phyloP scores from a whole-genome alignment of 2,797 vertebrate species.

The Perodicticus potto region DNA sequence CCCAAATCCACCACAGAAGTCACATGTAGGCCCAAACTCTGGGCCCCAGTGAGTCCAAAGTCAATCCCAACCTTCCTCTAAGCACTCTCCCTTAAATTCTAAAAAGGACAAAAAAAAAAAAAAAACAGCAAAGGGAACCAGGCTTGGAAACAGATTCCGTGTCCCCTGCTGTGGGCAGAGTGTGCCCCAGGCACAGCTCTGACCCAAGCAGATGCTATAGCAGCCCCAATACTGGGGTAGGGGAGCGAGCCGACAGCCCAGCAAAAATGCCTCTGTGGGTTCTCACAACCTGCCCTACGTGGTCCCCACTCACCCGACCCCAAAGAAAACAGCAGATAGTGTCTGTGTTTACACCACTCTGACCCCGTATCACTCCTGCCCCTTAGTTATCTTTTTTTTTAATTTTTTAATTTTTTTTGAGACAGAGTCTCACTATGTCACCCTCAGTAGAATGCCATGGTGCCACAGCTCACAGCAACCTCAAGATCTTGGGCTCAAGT shows the following conservation, averaged over 20 bases:
- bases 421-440: too few species aligned
- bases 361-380: neutral
- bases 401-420: too few species aligned
- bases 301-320: neutral
- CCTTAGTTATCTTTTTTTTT: too few species aligned
- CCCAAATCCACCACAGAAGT: neutral
- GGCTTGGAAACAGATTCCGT: neutral
- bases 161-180: too few species aligned
- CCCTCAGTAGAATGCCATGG: too few species aligned
- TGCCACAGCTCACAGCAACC: too few species aligned
- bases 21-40: neutral
- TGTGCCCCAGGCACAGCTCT: neutral
- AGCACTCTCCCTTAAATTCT: neutral
- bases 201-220: constrained; percentile 1
- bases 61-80: neutral
- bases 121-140: neutral
- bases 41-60: neutral
- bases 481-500: too few species aligned
- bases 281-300: neutral
- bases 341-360: neutral
- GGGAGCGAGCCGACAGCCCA: rapidly evolving
- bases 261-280: neutral
- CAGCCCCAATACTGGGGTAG: neutral
- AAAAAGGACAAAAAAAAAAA: neutral
- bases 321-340: neutral